Evolutionary conservation across 1,140 invertebrate genomes (phyloP).

Genomic region (Hydropsyche tenuis): DNA sequence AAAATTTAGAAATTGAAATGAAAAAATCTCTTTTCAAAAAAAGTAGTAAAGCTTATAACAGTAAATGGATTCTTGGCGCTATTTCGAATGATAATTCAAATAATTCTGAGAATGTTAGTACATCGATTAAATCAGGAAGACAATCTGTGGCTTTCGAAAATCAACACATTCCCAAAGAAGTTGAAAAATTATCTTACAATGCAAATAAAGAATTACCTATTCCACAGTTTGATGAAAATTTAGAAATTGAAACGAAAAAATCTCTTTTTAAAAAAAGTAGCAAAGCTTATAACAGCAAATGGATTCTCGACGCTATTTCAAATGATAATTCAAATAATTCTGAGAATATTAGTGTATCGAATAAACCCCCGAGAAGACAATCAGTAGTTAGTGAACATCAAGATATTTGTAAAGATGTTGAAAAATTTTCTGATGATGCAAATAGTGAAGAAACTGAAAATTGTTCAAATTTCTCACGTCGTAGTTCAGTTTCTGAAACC

Average conservation of each 20-base stretch:
- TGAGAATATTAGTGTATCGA: slow-evolving; percentile 9
- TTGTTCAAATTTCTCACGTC: slow-evolving; percentile 20
- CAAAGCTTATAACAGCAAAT: background rate
- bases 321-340: slow-evolving; percentile 30
- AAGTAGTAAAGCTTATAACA: background rate
- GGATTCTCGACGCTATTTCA: slow-evolving; percentile 40
- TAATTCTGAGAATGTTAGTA: slow-evolving; percentile 6
- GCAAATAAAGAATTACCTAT: too few relatives aligned
- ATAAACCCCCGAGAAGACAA: too few relatives aligned
- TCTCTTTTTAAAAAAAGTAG: background rate
- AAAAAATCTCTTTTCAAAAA: background rate
- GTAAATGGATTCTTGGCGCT: slow-evolving; percentile 37
- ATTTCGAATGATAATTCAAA: slow-evolving; percentile 38
- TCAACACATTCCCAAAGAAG: slow-evolving; percentile 15
- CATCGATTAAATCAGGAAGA: too few relatives aligned
- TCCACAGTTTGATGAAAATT: background rate
- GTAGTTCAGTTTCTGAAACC: slow-evolving; percentile 40
- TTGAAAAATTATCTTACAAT: background rate
- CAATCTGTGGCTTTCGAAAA: slow-evolving; percentile 34
- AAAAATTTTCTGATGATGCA: slow-evolving; percentile 16
- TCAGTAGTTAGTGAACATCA: too few relatives aligned
- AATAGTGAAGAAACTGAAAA: slow-evolving; percentile 33
- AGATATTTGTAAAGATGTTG: too few relatives aligned
- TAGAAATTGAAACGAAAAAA: slow-evolving; percentile 1
- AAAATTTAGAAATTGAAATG: background rate